Percentiles rank a stretch among this genome's conserved stretches.
Conservation (phyloP, 2,797 vertebrate species). For the Argyrosomus regius region DNA sequence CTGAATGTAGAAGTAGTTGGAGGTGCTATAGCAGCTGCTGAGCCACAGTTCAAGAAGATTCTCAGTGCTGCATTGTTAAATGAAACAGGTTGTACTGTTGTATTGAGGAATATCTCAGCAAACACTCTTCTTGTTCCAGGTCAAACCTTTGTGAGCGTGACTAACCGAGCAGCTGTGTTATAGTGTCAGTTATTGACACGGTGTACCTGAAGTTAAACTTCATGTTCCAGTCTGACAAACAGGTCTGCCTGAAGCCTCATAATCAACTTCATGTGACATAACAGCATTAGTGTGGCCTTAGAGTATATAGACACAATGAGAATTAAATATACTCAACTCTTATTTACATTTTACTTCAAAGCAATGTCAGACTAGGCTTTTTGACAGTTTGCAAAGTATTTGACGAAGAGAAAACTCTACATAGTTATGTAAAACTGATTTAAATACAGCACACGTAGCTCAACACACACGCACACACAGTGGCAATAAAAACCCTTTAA, state of each 20-base stretch:
- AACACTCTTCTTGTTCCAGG: neutral
- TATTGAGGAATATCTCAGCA: neutral
- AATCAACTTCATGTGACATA: slow-evolving; percentile 53
- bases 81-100: neutral
- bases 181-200: slow-evolving; percentile 64
- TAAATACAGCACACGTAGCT: neutral
- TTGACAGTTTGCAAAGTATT: neutral
- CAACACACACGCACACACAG: neutral
- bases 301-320: neutral
- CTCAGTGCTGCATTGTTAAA: neutral
- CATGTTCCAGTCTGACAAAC: slow-evolving; percentile 45
- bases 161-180: slow-evolving; percentile 27
- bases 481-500: neutral
- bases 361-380: neutral
- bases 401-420: neutral
- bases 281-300: slow-evolving; percentile 34
- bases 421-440: neutral
- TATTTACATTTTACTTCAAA: neutral
- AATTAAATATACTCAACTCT: neutral
- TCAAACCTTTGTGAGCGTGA: slow-evolving; percentile 12
- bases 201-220: slow-evolving; percentile 53
- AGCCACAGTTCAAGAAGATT: neutral
- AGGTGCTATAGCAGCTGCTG: neutral
- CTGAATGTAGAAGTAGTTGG: too few relatives aligned
- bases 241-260: slow-evolving; percentile 37